Percentiles rank a stretch among this genome's conserved stretches.
phyloP scores from a whole-genome alignment of 2,797 vertebrate species.

The Lagorchestes hirsutus region DNA sequence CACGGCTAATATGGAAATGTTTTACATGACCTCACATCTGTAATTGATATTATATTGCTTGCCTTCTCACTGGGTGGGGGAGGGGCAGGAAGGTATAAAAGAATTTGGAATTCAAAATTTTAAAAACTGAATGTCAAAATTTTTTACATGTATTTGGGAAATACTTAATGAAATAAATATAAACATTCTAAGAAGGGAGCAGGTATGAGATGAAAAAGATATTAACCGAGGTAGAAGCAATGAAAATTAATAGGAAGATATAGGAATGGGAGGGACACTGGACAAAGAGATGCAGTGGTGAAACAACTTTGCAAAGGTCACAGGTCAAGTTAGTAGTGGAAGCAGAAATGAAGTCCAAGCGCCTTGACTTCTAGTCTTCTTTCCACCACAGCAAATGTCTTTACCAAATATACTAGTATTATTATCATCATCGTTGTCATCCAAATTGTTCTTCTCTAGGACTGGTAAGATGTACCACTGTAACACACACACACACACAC shows the following conservation, averaged over 20 bases:
- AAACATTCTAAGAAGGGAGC: neutral
- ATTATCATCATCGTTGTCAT: neutral
- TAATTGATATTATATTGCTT: neutral
- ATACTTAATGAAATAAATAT: neutral
- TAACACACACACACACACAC: neutral
- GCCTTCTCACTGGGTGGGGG: neutral
- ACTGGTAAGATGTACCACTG: neutral
- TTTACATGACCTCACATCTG: neutral
- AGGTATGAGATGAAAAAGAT: constrained; percentile 1
- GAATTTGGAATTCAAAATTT: neutral
- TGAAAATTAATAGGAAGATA: neutral
- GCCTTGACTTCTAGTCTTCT: neutral
- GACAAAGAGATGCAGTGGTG: neutral
- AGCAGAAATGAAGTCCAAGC: neutral
- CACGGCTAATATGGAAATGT: neutral
- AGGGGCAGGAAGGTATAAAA: neutral
- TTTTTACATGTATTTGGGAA: neutral
- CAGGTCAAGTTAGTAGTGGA: constrained; percentile 5
- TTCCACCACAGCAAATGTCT: neutral
- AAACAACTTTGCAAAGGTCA: neutral
- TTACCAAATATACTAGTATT: neutral
- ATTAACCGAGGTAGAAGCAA: neutral
- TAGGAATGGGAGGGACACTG: neutral
- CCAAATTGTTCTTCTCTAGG: neutral
- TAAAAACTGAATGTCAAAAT: neutral